Percentiles rank a stretch among this genome's conserved stretches.
phyloP scores from a whole-genome alignment of 2,888 invertebrate genomes.

The Chirona hameri region DNA sequence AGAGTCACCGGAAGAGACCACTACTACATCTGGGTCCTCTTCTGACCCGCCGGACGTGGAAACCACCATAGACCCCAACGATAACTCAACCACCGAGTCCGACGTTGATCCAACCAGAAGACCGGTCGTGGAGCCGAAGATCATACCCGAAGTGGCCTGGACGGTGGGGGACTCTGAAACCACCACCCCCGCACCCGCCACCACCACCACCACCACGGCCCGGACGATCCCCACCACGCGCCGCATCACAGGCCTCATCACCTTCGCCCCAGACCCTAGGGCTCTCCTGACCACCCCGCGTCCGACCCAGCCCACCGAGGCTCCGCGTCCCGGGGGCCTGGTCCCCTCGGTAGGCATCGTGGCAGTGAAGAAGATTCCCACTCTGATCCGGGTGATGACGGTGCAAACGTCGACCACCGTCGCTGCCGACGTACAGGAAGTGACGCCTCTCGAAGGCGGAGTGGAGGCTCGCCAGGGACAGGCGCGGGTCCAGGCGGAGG shows the following conservation, averaged over 20 bases:
- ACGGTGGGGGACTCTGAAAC: background rate
- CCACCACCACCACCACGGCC: background rate
- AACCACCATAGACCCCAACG: background rate
- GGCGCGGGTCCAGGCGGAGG: too few relatives aligned
- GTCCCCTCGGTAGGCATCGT: slow-evolving; percentile 26
- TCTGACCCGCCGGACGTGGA: background rate
- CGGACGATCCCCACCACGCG: background rate
- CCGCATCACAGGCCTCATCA: slow-evolving; percentile 26
- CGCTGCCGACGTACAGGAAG: background rate
- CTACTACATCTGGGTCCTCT: background rate
- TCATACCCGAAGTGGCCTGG: background rate
- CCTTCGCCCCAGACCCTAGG: background rate
- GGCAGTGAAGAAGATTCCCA: slow-evolving; percentile 27
- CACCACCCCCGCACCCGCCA: background rate
- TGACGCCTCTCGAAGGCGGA: too few relatives aligned
- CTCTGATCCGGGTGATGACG: background rate
- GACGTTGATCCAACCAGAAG: background rate
- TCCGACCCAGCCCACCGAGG: background rate
- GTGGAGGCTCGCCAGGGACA: too few relatives aligned
- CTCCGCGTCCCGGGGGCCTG: background rate
- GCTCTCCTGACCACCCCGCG: background rate
- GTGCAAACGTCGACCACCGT: background rate
- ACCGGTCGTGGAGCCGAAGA: background rate
- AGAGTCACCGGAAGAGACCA: too few relatives aligned
- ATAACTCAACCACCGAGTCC: background rate